phyloP scores from a whole-genome alignment of 2,113 vertebrate genomes.

The Typhlomys cinereus region DNA sequence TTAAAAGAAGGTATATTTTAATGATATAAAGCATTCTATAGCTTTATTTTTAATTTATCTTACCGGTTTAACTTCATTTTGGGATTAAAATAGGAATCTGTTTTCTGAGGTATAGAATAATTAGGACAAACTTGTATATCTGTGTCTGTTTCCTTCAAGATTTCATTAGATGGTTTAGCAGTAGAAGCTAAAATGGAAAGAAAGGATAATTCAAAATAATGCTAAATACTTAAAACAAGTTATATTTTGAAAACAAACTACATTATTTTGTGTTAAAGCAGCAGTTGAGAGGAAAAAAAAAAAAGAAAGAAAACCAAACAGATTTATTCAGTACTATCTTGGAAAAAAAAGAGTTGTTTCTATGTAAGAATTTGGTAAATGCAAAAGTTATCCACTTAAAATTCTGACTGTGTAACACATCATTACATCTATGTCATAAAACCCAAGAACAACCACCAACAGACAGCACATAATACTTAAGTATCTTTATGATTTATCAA shows the following conservation, averaged over 20 bases:
- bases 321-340: background rate
- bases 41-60: slow-evolving; percentile 65
- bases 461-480: background rate
- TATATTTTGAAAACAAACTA: slow-evolving; percentile 7
- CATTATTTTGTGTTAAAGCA: slow-evolving; percentile 33
- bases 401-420: background rate
- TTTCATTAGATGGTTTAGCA: slow-evolving; percentile 85
- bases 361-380: slow-evolving; percentile 13
- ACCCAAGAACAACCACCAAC: background rate
- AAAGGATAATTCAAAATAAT: slow-evolving; percentile 45
- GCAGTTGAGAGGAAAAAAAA: background rate
- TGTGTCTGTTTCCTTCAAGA: slow-evolving; percentile 94
- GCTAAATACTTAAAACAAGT: slow-evolving; percentile 1
- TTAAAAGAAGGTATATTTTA: slow-evolving; percentile 20
- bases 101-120: slow-evolving; percentile 93
- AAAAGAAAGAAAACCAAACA: background rate
- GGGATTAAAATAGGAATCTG: slow-evolving; percentile 98
- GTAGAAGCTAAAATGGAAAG: slow-evolving; percentile 74
- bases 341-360: slow-evolving; percentile 16
- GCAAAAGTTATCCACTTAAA: slow-evolving; percentile 31
- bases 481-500: slow-evolving; percentile 15
- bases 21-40: slow-evolving; percentile 13
- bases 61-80: slow-evolving; percentile 99
- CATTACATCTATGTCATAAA: background rate
- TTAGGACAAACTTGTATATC: slow-evolving; percentile 97